These are phyloP conservation scores for Siniperca obscura DNA, from an alignment of 2,797 vertebrate species.

Conservation along the genomic window DNA sequence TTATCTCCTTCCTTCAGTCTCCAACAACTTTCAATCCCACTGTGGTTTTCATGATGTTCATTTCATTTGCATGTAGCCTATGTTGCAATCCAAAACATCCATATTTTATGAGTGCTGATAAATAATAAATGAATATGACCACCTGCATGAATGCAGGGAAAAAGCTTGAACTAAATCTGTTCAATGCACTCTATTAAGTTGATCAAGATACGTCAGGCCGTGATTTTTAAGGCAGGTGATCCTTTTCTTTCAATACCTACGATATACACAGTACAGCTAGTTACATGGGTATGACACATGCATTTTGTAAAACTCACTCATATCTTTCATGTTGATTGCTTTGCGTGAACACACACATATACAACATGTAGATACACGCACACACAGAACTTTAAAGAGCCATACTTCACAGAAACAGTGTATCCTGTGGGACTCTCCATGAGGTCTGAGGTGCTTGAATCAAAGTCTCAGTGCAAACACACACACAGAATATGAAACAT, in stretches of 20 bases:
- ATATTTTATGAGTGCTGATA: slow-evolving; percentile 50
- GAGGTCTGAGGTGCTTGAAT: slow-evolving; percentile 51
- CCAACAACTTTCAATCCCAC: not conserved
- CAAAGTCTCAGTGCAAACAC: slow-evolving; percentile 44
- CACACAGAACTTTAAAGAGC: slow-evolving; percentile 48
- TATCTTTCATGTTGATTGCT: not conserved
- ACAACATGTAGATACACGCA: not conserved
- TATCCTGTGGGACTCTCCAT: slow-evolving; percentile 46
- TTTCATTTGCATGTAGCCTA: slow-evolving; percentile 34
- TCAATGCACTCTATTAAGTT: not conserved
- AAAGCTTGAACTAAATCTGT: slow-evolving; percentile 1
- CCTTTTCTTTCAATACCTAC: not conserved
- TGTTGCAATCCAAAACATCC: slow-evolving; percentile 11
- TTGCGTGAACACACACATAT: not conserved
- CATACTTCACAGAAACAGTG: slow-evolving; percentile 46
- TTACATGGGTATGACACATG: slow-evolving; percentile 4
- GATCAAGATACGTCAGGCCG: not conserved
- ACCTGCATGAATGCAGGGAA: slow-evolving; percentile 32
- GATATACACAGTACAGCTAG: not conserved
- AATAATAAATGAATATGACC: slow-evolving; percentile 48
- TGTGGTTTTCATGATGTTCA: slow-evolving; percentile 5
- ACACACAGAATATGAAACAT: slow-evolving; percentile 54
- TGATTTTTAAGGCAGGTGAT: not conserved
- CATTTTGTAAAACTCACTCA: slow-evolving; percentile 10
- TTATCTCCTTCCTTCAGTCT: not conserved